Evolutionary conservation across 2,797 vertebrate species (phyloP).

Genomic region (Oreonectes daqikongensis): DNA sequence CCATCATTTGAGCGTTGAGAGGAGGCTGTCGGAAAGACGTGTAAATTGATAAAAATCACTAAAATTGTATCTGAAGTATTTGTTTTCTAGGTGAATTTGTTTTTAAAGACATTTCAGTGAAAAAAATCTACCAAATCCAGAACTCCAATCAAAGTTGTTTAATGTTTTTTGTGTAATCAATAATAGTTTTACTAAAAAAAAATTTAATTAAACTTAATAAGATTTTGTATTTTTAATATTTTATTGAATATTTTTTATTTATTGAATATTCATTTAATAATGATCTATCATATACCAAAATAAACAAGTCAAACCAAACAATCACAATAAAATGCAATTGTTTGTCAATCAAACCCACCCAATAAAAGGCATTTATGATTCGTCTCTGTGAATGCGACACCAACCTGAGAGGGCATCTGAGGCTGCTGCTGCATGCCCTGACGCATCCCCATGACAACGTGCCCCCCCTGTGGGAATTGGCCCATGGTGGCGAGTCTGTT

Average conservation of each 20-base stretch:
- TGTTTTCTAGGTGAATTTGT: too few relatives aligned
- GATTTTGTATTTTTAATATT: too few relatives aligned
- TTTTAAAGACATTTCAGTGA: too few relatives aligned
- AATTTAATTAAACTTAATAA: too few relatives aligned
- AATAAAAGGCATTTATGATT: conserved; percentile 2
- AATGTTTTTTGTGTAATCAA: neutral
- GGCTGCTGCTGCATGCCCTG: conserved; percentile 79
- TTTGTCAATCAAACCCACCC: neutral
- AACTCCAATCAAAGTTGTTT: too few relatives aligned
- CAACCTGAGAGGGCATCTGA: conserved; percentile 84
- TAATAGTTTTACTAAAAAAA: neutral
- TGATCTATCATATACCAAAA: neutral
- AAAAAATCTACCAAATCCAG: too few relatives aligned
- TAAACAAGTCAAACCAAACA: neutral
- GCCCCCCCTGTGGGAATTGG: conserved; percentile 81
- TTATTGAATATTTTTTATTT: too few relatives aligned
- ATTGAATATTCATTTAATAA: too few relatives aligned
- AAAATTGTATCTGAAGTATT: neutral
- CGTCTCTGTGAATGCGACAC: neutral
- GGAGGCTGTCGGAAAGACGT: conserved; percentile 77
- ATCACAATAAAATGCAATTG: too few relatives aligned
- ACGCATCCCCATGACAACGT: conserved; percentile 83
- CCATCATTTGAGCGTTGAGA: conserved; percentile 93
- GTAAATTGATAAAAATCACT: neutral
- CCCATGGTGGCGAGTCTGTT: conserved; percentile 86